Percentiles rank a stretch among this genome's conserved stretches.
phyloP scores from a whole-genome alignment of 2,888 invertebrate genomes.

The Pseudococcus longispinus region DNA sequence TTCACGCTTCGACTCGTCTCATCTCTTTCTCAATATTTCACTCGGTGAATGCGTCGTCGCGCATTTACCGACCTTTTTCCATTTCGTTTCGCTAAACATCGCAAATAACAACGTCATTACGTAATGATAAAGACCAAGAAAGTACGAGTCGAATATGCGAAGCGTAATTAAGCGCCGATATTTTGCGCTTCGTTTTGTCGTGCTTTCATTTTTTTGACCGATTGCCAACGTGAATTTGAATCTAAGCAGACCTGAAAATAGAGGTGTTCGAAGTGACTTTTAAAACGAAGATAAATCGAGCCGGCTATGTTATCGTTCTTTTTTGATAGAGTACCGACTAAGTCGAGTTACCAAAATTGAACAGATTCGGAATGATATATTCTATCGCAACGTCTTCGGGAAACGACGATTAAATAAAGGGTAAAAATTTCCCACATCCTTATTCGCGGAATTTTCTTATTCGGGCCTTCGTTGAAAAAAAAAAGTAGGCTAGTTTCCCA shows the following conservation, averaged over 20 bases:
- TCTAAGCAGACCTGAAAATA: neutral
- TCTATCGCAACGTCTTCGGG: no score
- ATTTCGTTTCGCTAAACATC: neutral
- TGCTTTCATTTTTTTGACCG: neutral
- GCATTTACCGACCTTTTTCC: neutral
- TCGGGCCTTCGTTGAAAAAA: no score
- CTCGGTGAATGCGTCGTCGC: neutral
- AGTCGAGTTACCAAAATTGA: no score
- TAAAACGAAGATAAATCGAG: no score
- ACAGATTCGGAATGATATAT: no score
- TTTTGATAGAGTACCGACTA: no score
- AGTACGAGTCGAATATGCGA: neutral
- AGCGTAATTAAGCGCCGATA: neutral
- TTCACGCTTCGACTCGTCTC: constrained; percentile 11
- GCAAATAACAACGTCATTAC: neutral
- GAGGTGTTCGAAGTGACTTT: neutral
- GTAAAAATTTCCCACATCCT: no score
- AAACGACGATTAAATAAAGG: no score
- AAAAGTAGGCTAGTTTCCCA: neutral
- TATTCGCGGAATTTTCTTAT: no score
- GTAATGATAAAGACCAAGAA: neutral
- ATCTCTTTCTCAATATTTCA: constrained; percentile 6
- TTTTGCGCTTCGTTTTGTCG: neutral
- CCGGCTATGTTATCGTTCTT: no score
- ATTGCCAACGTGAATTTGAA: neutral